A percentile compares a stretch with the other conserved stretches of the same genome.
These are phyloP conservation scores for Chalcosyrphus nemorum DNA, from an alignment of 2,888 invertebrate genomes.

Conservation along the genomic window DNA sequence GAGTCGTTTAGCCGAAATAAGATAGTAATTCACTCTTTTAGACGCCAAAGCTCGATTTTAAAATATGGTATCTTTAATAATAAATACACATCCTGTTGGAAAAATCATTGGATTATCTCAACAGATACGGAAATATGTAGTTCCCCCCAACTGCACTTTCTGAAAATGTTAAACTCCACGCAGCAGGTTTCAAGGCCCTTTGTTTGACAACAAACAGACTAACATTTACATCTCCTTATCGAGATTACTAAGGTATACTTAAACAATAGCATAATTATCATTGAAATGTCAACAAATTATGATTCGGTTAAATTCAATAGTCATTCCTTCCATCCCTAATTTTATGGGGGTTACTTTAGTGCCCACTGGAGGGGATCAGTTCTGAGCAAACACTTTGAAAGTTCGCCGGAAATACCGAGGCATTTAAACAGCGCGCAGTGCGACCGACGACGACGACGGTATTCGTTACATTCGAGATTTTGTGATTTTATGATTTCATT, in stretches of 20 bases:
- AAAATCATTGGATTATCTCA: too few species aligned
- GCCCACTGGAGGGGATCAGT: not conserved
- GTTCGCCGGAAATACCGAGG: slow-evolving; percentile 28
- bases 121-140: too few species aligned
- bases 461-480: slow-evolving; percentile 14
- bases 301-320: slow-evolving; percentile 37
- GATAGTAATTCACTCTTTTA: too few species aligned
- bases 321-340: not conserved
- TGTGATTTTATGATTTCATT: slow-evolving; percentile 41
- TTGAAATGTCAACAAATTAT: slow-evolving; percentile 35
- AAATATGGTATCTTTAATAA: too few species aligned
- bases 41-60: too few species aligned
- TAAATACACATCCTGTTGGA: too few species aligned
- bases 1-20: too few species aligned
- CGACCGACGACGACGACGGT: not conserved
- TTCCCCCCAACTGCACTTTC: not conserved
- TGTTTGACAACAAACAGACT: slow-evolving; percentile 15
- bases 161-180: not conserved
- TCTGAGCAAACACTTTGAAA: slow-evolving; percentile 7
- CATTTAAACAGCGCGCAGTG: not conserved
- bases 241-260: slow-evolving; percentile 9
- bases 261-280: slow-evolving; percentile 38
- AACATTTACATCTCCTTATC: slow-evolving; percentile 44
- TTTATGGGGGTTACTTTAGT: slow-evolving; percentile 12
- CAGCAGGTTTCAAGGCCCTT: slow-evolving; percentile 25